Percentiles rank a stretch among this genome's conserved stretches.
Evolutionary conservation across 2,113 vertebrate genomes (phyloP).

Genomic region (Ariopsis seemanni): DNA sequence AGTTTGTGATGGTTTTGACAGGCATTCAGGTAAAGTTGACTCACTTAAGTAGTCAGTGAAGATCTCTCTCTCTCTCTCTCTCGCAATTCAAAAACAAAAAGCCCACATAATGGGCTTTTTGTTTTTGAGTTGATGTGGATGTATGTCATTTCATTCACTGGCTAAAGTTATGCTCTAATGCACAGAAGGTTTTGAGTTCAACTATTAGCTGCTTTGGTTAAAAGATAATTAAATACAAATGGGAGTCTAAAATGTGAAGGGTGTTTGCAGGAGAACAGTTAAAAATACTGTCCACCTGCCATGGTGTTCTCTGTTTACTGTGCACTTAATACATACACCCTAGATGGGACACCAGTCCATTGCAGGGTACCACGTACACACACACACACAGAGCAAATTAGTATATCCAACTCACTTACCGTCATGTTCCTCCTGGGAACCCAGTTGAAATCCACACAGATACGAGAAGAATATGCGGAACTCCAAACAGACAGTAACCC

Average conservation of each 20-base stretch:
- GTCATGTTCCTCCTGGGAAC: neutral
- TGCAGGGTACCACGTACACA: neutral
- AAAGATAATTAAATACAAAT: neutral
- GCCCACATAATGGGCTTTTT: slow-evolving; percentile 58
- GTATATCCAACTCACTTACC: neutral
- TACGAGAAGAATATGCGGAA: neutral
- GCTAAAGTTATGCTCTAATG: neutral
- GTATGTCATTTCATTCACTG: neutral
- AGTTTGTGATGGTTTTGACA: slow-evolving; percentile 73
- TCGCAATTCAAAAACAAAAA: neutral
- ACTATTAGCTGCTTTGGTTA: neutral
- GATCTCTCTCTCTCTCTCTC: neutral
- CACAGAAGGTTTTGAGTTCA: neutral
- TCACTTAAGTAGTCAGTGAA: slow-evolving; percentile 51
- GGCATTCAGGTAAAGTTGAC: slow-evolving; percentile 59
- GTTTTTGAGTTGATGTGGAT: neutral
- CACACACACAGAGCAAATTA: neutral
- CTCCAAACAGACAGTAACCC: neutral
- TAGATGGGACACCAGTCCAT: neutral
- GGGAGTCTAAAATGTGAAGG: neutral
- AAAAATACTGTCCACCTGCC: neutral
- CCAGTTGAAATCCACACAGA: neutral
- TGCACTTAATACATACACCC: neutral
- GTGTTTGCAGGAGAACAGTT: neutral
- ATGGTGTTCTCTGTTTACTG: slow-evolving; percentile 5